Evolutionary conservation across 2,797 vertebrate species (phyloP).

Genomic region (Semaprochilodus insignis): DNA sequence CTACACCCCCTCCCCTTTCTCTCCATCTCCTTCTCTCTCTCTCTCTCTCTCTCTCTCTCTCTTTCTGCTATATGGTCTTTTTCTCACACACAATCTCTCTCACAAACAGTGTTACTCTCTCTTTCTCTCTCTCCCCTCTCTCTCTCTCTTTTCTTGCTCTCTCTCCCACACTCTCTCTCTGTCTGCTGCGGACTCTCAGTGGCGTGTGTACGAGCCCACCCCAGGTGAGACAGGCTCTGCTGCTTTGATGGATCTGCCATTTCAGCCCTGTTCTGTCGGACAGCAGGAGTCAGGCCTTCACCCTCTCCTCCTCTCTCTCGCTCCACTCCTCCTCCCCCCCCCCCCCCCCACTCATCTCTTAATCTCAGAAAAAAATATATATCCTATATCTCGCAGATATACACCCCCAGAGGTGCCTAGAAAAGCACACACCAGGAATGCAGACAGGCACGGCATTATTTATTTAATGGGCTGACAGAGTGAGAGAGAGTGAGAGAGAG

Average conservation of each 20-base stretch:
- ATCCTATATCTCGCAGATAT: constrained; percentile 64
- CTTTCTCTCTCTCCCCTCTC: constrained; percentile 32
- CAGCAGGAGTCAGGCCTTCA: constrained; percentile 75
- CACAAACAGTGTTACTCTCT: not conserved
- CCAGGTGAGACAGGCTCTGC: constrained; percentile 77
- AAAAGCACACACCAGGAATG: constrained; percentile 64
- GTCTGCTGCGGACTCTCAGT: constrained; percentile 63
- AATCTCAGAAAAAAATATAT: constrained; percentile 64
- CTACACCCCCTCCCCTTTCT: constrained; percentile 26
- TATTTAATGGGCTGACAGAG: constrained; percentile 63
- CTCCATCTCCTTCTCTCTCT: constrained; percentile 27
- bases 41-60: constrained; percentile 32
- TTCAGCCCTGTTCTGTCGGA: constrained; percentile 74
- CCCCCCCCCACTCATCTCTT: constrained; percentile 55
- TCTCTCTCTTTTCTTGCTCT: constrained; percentile 26
- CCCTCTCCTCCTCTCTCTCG: constrained; percentile 50
- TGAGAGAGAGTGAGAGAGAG: constrained; percentile 19
- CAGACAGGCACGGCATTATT: constrained; percentile 64
- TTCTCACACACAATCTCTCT: constrained; percentile 44
- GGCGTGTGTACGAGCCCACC: constrained; percentile 73
- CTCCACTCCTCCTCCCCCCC: constrained; percentile 16
- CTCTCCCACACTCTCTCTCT: constrained; percentile 43
- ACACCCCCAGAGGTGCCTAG: constrained; percentile 60
- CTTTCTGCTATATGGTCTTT: constrained; percentile 47
- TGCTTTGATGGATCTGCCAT: constrained; percentile 83